Evolutionary conservation across 2,797 vertebrate genomes (phyloP).

Genomic region (Sebastes flavidus): DNA sequence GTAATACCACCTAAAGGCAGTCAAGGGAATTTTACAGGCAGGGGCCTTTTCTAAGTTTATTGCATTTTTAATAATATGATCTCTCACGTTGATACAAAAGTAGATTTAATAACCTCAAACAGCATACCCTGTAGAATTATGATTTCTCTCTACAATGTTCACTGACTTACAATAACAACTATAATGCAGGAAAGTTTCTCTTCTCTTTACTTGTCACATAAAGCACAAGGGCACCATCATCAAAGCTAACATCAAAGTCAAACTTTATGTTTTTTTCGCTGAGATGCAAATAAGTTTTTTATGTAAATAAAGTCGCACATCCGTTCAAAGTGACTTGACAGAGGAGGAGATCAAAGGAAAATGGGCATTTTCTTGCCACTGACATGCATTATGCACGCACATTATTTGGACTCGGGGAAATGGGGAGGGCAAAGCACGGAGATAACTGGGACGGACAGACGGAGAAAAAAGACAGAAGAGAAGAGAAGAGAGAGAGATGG

Average conservation of each 20-base stretch:
- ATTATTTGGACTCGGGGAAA: slow-evolving; percentile 33
- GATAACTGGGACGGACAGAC: slow-evolving; percentile 14
- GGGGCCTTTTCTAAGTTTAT: not conserved
- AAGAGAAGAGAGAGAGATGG: not conserved
- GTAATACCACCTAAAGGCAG: slow-evolving; percentile 12
- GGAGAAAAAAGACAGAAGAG: not conserved
- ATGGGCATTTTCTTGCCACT: slow-evolving; percentile 47
- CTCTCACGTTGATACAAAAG: slow-evolving; percentile 8
- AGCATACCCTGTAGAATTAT: not conserved
- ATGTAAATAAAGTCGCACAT: slow-evolving; percentile 69
- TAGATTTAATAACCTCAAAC: slow-evolving; percentile 2
- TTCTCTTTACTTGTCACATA: slow-evolving; percentile 8
- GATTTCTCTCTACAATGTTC: not conserved
- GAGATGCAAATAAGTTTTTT: slow-evolving; percentile 57
- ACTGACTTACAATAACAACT: not conserved
- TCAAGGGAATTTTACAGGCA: slow-evolving; percentile 4
- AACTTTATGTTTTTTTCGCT: slow-evolving; percentile 34
- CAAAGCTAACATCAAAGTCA: slow-evolving; percentile 70
- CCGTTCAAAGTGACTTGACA: slow-evolving; percentile 38
- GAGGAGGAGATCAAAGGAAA: slow-evolving; percentile 63
- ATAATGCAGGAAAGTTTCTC: not conserved
- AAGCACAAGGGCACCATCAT: slow-evolving; percentile 47
- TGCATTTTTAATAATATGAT: not conserved
- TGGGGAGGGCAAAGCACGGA: not conserved
- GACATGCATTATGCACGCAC: slow-evolving; percentile 39